Conservation (phyloP, 2,113 vertebrate genomes). For the Nerophis ophidion region DNA sequence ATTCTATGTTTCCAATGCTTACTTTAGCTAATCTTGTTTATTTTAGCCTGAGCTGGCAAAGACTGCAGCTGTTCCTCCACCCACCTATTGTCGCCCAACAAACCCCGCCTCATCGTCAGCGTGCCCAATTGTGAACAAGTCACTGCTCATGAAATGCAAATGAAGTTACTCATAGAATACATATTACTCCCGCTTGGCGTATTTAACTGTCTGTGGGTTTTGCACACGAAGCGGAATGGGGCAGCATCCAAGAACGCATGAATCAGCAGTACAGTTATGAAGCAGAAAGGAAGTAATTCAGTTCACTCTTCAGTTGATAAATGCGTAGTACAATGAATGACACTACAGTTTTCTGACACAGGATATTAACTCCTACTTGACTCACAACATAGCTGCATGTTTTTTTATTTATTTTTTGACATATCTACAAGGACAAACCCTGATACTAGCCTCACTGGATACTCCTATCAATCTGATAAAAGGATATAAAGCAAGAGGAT, state of each 20-base stretch:
- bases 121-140: constrained; percentile 33
- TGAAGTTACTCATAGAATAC: neutral
- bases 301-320: neutral
- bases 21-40: constrained; percentile 24
- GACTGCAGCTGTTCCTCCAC: constrained; percentile 29
- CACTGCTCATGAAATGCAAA: constrained; percentile 3
- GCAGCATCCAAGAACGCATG: constrained; percentile 18
- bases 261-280: constrained; percentile 28
- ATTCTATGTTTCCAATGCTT: constrained; percentile 27
- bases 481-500: too few species aligned
- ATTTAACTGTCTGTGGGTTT: constrained; percentile 22
- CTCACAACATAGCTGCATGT: too few species aligned
- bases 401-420: too few species aligned
- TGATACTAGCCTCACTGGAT: too few species aligned
- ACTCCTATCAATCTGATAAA: too few species aligned
- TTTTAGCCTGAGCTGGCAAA: constrained; percentile 27
- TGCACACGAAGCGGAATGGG: constrained; percentile 27
- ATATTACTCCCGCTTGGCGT: neutral
- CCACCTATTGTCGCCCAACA: constrained; percentile 20
- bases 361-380: too few species aligned
- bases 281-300: constrained; percentile 9
- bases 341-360: too few species aligned
- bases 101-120: constrained; percentile 19
- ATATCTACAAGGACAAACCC: too few species aligned
- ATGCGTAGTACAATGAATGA: neutral